Conservation (phyloP, 2,113 vertebrate species). For the Dromas ardeola region DNA sequence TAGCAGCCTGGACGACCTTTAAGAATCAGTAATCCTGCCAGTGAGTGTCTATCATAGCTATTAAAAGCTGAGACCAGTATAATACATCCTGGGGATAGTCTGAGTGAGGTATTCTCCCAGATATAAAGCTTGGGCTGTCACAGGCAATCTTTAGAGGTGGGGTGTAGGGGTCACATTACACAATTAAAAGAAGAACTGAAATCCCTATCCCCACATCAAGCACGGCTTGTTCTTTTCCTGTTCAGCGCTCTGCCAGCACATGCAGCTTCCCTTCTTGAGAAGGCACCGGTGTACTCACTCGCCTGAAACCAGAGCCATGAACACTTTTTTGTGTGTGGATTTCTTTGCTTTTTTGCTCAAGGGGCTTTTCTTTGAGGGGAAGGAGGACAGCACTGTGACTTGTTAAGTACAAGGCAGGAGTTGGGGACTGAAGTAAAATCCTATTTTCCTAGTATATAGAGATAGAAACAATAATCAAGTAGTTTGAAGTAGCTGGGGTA, state of each 20-base stretch:
- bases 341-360: not conserved
- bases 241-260: not conserved
- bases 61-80: not conserved
- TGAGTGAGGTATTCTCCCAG: not conserved
- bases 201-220: not conserved
- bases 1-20: not conserved
- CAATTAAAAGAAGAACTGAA: not conserved
- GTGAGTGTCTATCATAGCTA: not conserved
- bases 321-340: not conserved
- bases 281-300: not conserved
- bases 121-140: not conserved
- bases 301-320: not conserved
- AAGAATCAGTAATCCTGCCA: not conserved
- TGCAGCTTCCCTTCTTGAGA: not conserved
- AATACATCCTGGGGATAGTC: not conserved
- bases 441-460: not conserved
- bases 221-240: not conserved
- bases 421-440: not conserved
- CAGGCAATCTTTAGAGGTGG: not conserved
- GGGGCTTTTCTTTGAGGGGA: not conserved
- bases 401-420: not conserved
- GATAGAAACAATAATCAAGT: not conserved
- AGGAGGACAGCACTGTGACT: not conserved
- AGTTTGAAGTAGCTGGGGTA: not conserved
- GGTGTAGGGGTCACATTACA: not conserved